These are phyloP conservation scores for Lissonota sp. DNA, from an alignment of 2,888 invertebrate species.

Conservation along the genomic window DNA sequence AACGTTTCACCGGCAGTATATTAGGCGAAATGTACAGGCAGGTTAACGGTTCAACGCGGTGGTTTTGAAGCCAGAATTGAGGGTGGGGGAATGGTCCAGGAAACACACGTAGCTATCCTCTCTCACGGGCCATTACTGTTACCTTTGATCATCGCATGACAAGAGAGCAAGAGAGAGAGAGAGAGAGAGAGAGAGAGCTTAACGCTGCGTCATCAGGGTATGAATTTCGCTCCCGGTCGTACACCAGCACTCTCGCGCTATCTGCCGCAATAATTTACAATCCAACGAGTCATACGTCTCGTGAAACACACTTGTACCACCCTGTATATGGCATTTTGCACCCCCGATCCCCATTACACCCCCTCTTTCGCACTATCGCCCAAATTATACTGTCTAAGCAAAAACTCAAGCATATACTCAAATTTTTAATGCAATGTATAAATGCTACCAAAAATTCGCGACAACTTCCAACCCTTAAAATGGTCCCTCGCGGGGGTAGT, in stretches of 20 bases:
- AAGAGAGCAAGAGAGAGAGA: conserved; percentile 63
- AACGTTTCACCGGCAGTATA: conserved; percentile 78
- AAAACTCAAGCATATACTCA: conserved; percentile 49
- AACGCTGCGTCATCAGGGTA: conserved; percentile 83
- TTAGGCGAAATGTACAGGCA: conserved; percentile 80
- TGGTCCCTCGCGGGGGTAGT: too few species aligned
- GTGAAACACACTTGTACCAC: conserved; percentile 58
- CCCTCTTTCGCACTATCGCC: conserved; percentile 25
- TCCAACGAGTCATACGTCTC: conserved; percentile 67
- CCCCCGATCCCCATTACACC: conserved; percentile 19
- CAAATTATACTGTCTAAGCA: conserved; percentile 18
- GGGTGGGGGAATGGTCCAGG: conserved; percentile 1
- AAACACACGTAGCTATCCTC: conserved; percentile 78
- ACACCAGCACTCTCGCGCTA: conserved; percentile 47
- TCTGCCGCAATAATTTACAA: conserved; percentile 80
- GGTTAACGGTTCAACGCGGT: conserved; percentile 15
- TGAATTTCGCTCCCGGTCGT: conserved; percentile 81
- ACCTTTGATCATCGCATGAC: conserved; percentile 83
- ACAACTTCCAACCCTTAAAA: too few species aligned
- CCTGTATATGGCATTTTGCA: conserved; percentile 54
- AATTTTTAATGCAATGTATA: neutral
- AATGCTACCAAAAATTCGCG: too few species aligned
- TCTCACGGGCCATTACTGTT: conserved; percentile 84
- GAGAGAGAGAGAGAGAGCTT: conserved; percentile 45
- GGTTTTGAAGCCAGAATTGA: neutral